These are phyloP conservation scores for Anseranas semipalmata DNA, from an alignment of 2,113 vertebrate genomes.

Conservation along the genomic window DNA sequence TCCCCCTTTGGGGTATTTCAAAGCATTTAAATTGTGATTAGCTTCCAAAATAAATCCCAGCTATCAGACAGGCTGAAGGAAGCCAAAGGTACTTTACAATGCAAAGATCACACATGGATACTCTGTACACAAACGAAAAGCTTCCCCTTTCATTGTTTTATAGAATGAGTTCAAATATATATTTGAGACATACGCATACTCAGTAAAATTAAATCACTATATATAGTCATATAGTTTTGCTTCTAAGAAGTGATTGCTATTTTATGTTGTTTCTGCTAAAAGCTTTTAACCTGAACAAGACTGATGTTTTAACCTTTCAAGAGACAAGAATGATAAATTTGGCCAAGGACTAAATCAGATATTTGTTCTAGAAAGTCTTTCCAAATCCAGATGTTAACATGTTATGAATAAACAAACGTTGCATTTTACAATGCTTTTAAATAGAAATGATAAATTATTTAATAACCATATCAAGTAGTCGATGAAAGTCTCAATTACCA, in stretches of 20 bases:
- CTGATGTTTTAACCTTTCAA: background rate
- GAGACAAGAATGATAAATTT: background rate
- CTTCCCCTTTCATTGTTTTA: background rate
- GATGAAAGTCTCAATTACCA: slow-evolving; percentile 12
- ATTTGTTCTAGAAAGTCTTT: background rate
- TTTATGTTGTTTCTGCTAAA: slow-evolving; percentile 7
- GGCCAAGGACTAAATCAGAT: background rate
- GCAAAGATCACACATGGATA: background rate
- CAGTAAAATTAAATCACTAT: slow-evolving; percentile 18
- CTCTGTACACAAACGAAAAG: background rate
- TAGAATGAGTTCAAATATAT: background rate
- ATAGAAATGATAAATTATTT: background rate
- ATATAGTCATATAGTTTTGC: background rate
- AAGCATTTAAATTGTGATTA: slow-evolving; percentile 33
- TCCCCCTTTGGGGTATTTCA: background rate
- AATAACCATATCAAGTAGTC: background rate
- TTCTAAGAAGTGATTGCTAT: background rate
- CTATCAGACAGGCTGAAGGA: background rate
- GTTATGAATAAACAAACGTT: background rate
- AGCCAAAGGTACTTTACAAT: background rate
- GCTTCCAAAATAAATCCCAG: background rate
- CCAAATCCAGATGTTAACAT: background rate
- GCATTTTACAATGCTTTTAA: background rate
- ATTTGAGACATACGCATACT: background rate
- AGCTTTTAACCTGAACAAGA: background rate